Evolutionary conservation across 1,140 invertebrate species (phyloP), one percentile per base, ranked within the genome.

Genomic region (Micrasema longulum): DNA sequence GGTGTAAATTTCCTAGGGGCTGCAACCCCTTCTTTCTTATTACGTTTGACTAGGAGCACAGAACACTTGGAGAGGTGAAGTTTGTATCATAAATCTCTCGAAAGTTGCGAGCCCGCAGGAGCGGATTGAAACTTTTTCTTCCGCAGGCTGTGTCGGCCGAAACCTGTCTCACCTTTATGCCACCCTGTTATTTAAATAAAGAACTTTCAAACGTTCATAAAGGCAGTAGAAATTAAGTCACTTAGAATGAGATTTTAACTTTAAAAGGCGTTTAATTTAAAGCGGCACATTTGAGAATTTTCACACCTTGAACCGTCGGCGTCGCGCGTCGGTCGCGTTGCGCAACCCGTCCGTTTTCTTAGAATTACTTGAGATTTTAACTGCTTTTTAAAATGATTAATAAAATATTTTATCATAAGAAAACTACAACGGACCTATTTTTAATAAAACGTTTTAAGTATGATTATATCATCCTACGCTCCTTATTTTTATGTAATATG

Each of bases 21-120:
- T 75, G 62, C 70, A 62, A 75, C 69, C 69, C 53, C 55, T 60
- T 47, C 38, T 48, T 69, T 75, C 73, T 75, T 75, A 75, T 75
- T 75, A 71, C 73, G 55, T 68, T 75, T 75, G 73, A 75, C 73
- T 75, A 64, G 73, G 60, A 71, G 69, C 65, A 74, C 68, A 74
- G 73, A 70, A 70, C 70, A 67, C 69, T 65, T 68, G 65, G 60
- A 69, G 52, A 69, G 74, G 70, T 75, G 74, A 75, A 75, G 69
- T 75, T 75, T 75, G 74, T 72, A 75, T 72, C 73, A 75, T 75
- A 75, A 75, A 75, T 75, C 74, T 75, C 69, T 38, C 69, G 66
- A 35, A 75, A 70, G 69, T 75, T 75, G 74, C 47, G 69, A 72
- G 50, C 74, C 74, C 70, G 70, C 60, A 75, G 74, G 70, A 75